Evolutionary conservation across 2,888 invertebrate species (phyloP), one percentile per base, ranked within the genome.

Genomic region (Labia minor): DNA sequence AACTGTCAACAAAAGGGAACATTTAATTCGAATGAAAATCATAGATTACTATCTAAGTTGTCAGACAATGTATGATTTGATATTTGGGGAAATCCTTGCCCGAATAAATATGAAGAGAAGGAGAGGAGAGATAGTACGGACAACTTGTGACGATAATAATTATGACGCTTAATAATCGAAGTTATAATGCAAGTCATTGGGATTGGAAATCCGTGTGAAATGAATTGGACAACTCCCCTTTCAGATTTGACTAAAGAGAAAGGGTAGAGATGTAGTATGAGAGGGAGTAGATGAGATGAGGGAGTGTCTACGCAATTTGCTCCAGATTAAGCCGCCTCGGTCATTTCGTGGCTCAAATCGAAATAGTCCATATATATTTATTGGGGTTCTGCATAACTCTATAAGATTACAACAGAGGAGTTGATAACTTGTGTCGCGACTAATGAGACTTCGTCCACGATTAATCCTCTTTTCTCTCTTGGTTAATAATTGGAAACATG

Each of bases 101-200:
- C n/a, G n/a, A 49, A 49, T 14, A 49, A 49, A 49, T 49, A 49
- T n/a, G 49, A 16, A 4, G 49, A 49, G 49, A 49, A 49, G 14
- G 49, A 49, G 49, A 49, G 4, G 49, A 49, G 14, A 49, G 49
- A 10, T 16, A 14, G 49, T 49, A 49, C 49, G 49, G 49, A 49
- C 49, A 49, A 49, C 49, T 49, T 49, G 49, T 49, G 49, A 49
- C n/a, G 49, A 49, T 49, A 49, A 49, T 49, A 49, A 49, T 49
- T 49, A 49, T 49, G 49, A 49, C 49, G 49, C 14, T 49, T 49
- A 49, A 49, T 49, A 49, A n/a, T 49, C 49, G 49, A 49, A 49
- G 49, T 49, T 49, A 49, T 49, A 49, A 49, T n/a, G 49, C 49
- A 49, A 49, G 49, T 49, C 49, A 49, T 3, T 49, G 49, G 49